Evolutionary conservation across 1,140 invertebrate species (phyloP), one percentile per base, ranked within the genome.

Genomic region (Drosophila nigromelanica): DNA sequence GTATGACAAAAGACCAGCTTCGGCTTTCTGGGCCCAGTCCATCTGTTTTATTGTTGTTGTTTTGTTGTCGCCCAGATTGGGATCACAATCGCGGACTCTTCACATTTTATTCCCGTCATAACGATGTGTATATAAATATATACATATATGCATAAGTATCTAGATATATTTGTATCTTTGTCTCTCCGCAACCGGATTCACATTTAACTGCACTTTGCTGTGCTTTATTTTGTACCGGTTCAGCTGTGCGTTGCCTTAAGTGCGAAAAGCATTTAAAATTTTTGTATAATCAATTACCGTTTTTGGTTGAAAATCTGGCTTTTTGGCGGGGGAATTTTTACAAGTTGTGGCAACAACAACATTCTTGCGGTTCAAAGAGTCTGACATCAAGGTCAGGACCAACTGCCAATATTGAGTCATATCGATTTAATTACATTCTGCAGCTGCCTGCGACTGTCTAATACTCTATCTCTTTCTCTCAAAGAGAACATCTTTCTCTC

Each of bases 201-300:
- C 58, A 40, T 79, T 82, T 76, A 83, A 82, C 80, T 83, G 76
- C 80, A 82, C 76, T 83, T 79, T 79, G 45, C 33, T 75, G 73
- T 63, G 27, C 51, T 82, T 79, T 79, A 48, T 81, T 70, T 35
- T 60, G 59, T 58, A 78, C 78, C 70, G 79, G 82, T 82, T 83
- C 60, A 45, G 45, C 35, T 66, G 48, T 68, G 66, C 39, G 50
- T 67, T 56, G 59, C 75, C 83, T 67, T 79, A 72, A 72, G 67
- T 72, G 76, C 27, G 42, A 72, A 72, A 51, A 73, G 58, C 66
- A 60, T 67, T 83, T 86, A 73, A 87, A 76, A 75, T 35, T 7
- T 35, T 74, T 63, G 7, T 55, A 59, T 60, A 73, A 61, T 60
- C 21, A 73, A 73, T 78, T 66, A 43, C 81, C 67, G 39, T 67